Evolutionary conservation across 1,140 invertebrate genomes (phyloP).

Genomic region (Phthorimaea operculella): DNA sequence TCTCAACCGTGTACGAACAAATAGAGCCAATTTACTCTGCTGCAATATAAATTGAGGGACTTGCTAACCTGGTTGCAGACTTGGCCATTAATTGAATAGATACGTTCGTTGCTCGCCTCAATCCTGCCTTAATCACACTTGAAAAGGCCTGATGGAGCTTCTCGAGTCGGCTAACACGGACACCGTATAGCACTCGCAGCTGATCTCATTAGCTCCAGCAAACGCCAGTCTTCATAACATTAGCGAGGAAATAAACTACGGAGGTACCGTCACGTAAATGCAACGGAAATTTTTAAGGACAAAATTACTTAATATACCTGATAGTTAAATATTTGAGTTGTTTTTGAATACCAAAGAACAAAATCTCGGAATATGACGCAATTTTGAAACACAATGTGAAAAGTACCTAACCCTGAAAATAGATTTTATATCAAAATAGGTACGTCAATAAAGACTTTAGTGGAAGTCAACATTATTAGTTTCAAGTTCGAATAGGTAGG

Average conservation of each 20-base stretch:
- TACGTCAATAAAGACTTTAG: too few relatives aligned
- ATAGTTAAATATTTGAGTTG: too few relatives aligned
- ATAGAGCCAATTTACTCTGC: slow-evolving; percentile 44
- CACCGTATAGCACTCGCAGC: slow-evolving; percentile 48
- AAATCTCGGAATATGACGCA: too few relatives aligned
- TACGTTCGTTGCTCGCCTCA: slow-evolving; percentile 53
- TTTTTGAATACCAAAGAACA: too few relatives aligned
- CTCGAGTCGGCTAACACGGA: slow-evolving; percentile 42
- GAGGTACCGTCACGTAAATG: too few relatives aligned
- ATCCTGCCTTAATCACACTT: slow-evolving; percentile 55
- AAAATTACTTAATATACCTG: too few relatives aligned
- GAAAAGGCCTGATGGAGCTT: slow-evolving; percentile 47
- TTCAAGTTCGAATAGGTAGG: too few relatives aligned
- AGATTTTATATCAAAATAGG: too few relatives aligned
- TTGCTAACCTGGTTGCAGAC: slow-evolving; percentile 43
- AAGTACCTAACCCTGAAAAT: too few relatives aligned
- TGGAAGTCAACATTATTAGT: too few relatives aligned
- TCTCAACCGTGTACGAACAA: slow-evolving; percentile 35
- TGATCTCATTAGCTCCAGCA: slow-evolving; percentile 24
- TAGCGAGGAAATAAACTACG: neutral
- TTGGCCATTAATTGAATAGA: slow-evolving; percentile 62
- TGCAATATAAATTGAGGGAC: slow-evolving; percentile 53
- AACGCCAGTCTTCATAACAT: slow-evolving; percentile 1
- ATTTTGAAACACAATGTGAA: too few relatives aligned
- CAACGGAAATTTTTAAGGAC: too few relatives aligned